Conservation (phyloP, 1,140 invertebrate species). For the Dreissena polymorpha region DNA sequence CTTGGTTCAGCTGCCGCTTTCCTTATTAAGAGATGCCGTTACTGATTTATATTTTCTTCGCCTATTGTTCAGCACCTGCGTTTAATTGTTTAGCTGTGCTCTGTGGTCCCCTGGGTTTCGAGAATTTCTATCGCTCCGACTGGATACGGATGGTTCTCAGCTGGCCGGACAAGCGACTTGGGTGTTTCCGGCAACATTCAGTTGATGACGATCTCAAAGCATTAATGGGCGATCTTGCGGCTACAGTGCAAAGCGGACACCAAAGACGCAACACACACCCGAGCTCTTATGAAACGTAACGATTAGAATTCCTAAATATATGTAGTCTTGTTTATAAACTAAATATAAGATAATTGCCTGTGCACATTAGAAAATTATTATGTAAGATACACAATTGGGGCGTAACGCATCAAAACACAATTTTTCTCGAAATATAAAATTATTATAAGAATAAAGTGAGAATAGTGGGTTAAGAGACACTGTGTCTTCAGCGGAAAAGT, state of each 20-base stretch:
- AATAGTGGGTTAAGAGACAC: no score
- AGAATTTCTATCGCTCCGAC: conserved; percentile 49
- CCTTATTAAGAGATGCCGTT: no score
- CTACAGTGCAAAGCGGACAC: neutral
- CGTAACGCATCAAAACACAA: no score
- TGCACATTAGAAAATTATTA: neutral
- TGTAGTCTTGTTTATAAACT: neutral
- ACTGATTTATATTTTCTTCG: no score
- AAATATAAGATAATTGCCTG: neutral
- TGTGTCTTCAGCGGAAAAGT: no score
- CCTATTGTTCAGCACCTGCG: neutral
- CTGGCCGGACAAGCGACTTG: conserved; percentile 50
- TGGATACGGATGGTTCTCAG: conserved; percentile 51
- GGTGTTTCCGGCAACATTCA: conserved; percentile 39
- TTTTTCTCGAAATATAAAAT: no score
- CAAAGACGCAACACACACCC: neutral
- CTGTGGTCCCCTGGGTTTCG: conserved; percentile 52
- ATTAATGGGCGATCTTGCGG: neutral
- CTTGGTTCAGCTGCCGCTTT: no score
- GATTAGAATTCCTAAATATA: neutral
- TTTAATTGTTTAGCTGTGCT: conserved; percentile 32
- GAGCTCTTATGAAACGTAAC: neutral
- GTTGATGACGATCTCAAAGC: neutral
- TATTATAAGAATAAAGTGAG: no score
- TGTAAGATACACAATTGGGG: no score